Base-by-base conservation (phyloP, 2,888 invertebrate species). In the Macrosoma leucophasiata region DNA sequence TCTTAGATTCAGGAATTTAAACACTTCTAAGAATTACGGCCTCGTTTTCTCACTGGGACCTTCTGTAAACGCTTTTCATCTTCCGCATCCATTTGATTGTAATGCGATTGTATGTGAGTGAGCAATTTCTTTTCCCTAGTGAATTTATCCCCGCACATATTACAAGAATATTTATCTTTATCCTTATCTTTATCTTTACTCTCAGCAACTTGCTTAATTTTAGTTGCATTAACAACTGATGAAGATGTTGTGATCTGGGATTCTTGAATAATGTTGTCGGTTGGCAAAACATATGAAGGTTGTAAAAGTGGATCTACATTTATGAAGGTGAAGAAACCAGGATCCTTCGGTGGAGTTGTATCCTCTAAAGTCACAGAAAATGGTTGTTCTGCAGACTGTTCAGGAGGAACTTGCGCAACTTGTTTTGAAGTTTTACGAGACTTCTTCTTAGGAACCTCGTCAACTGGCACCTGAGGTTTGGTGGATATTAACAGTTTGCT, bases 401-500 rank as follows among this genome's bases (percentile, higher is more conserved):
- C 33, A n/a, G n/a, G n/a, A n/a, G n/a, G n/a, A n/a, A n/a, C n/a
- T 10, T 43, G 29, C 33, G 28, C 55, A 2, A 14, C 29, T 12
- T 56, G 59, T 8, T 29, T 27, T 49, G 61, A 68, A 2, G 42
- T 12, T 47, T 65, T 78, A 37, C 48, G 70, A 9, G 36, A 33
- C 13, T 57, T 61, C 46, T 74, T 82, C 42, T 62, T 75, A 4
- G 58, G 46, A 1, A 45, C 34, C 23, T 69, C 70, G 10, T 57
- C 62, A 0, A 44, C 39, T 1, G 38, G 45, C 1, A 50, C 43
- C 35, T 65, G 60, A 1, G 75, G 55, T 56, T 79, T 82, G 2
- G 76, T 66, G n/a, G 84, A 82, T 58, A 84, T 81, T 10, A 84
- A 42, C 19, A 84, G 48, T 56, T 84, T 84, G 45, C 71, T 79